Evolutionary conservation across 2,888 invertebrate species (phyloP).

Genomic region (Pterostichus madidus): DNA sequence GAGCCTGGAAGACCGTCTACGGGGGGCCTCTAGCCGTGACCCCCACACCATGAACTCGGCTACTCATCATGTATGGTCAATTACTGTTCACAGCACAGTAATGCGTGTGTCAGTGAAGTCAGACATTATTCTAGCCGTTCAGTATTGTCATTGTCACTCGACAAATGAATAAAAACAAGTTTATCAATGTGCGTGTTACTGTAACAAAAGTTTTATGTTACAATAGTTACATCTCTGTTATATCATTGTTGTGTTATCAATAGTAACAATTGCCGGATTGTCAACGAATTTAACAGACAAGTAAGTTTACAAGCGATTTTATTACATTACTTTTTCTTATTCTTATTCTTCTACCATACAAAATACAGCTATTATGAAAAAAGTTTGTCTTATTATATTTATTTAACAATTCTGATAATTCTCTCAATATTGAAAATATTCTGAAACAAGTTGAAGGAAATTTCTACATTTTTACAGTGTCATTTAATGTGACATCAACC

Average conservation of each 20-base stretch:
- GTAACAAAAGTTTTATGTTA: constrained; percentile 28
- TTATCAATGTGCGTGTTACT: neutral
- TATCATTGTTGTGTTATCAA: constrained; percentile 23
- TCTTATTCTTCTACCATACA: too few relatives aligned
- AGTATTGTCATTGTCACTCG: constrained; percentile 25
- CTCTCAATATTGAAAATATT: neutral
- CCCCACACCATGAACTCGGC: constrained; percentile 63
- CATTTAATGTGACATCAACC: constrained; percentile 13
- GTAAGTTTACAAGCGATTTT: neutral
- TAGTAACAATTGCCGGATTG: neutral
- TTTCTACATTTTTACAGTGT: too few relatives aligned
- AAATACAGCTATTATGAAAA: too few relatives aligned
- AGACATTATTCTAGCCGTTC: constrained; percentile 32
- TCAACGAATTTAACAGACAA: neutral
- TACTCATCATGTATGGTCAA: constrained; percentile 65
- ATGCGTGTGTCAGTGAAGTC: constrained; percentile 28
- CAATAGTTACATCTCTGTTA: neutral
- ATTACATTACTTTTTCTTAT: too few relatives aligned
- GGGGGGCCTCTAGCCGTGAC: constrained; percentile 66
- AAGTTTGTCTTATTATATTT: too few relatives aligned
- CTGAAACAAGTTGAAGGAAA: too few relatives aligned
- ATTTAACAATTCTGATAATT: too few relatives aligned
- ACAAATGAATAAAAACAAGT: neutral
- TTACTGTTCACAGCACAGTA: constrained; percentile 55
- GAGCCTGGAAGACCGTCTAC: constrained; percentile 54